A percentile compares a stretch with the other conserved stretches of the same genome.
These are phyloP conservation scores for Danio aesculapii DNA, from an alignment of 2,797 vertebrate species.

Conservation along the genomic window DNA sequence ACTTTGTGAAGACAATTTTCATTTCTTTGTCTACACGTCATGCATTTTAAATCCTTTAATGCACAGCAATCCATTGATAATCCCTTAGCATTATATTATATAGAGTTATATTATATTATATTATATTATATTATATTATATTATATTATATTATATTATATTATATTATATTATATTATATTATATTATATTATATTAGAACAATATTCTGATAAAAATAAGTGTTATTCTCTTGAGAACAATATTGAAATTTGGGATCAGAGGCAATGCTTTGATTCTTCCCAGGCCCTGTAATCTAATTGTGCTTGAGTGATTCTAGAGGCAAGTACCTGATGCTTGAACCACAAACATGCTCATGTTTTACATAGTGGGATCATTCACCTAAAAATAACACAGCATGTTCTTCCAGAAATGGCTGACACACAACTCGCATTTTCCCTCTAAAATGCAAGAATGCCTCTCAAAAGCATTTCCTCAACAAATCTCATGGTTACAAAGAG, in stretches of 20 bases:
- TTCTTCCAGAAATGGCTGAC: neutral
- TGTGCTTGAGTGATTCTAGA: constrained; percentile 14
- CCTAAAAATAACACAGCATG: constrained; percentile 31
- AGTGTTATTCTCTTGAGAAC: constrained; percentile 45
- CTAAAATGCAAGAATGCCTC: neutral
- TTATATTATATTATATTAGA: too few relatives aligned
- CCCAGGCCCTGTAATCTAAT: constrained; percentile 2
- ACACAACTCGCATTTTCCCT: neutral
- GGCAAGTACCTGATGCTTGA: neutral
- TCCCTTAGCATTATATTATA: too few relatives aligned
- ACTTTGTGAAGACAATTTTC: too few relatives aligned
- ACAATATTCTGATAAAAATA: neutral
- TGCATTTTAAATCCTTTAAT: too few relatives aligned
- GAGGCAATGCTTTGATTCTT: constrained; percentile 13
- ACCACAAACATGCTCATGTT: neutral
- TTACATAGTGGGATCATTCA: constrained; percentile 7
- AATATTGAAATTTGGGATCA: constrained; percentile 47
- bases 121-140: neutral
- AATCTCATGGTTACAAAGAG: neutral
- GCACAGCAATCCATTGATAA: too few relatives aligned
- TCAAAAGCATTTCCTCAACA: constrained; percentile 28
- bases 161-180: too few relatives aligned
- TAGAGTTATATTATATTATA: too few relatives aligned
- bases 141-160: neutral
- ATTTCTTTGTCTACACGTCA: too few relatives aligned